A percentile compares a stretch with the other conserved stretches of the same genome.
These are phyloP conservation scores for Aplysia californica DNA, from an alignment of 1,140 invertebrate genomes.

Conservation along the genomic window DNA sequence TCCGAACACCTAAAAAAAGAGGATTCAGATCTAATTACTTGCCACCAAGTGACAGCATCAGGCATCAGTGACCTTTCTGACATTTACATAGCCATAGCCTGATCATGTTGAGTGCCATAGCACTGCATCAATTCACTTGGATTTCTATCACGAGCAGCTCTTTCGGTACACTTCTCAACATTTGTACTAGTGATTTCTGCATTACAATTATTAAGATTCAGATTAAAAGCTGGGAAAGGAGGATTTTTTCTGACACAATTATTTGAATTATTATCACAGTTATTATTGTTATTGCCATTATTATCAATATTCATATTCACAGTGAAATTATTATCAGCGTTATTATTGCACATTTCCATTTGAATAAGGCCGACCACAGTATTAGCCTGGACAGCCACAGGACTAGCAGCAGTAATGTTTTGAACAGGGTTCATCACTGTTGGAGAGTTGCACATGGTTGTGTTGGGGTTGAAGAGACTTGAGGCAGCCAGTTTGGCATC, in stretches of 20 bases:
- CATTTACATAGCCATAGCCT: no score
- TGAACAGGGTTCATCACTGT: neutral
- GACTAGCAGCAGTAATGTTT: neutral
- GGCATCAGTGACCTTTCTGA: no score
- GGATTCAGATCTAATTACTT: no score
- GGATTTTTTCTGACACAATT: neutral
- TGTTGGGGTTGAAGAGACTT: neutral
- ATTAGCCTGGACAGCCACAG: neutral
- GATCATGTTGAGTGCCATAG: no score
- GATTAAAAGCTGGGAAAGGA: constrained; percentile 3
- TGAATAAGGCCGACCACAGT: neutral
- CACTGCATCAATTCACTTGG: no score
- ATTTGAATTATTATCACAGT: constrained; percentile 10
- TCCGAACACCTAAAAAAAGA: no score
- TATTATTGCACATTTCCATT: constrained; percentile 11
- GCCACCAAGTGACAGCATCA: no score
- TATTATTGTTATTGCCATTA: constrained; percentile 7
- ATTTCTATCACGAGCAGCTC: no score
- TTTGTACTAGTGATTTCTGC: no score
- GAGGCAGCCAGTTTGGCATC: neutral
- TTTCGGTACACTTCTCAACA: no score
- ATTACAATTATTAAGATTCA: constrained; percentile 10
- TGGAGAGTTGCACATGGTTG: neutral
- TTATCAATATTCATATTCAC: neutral
- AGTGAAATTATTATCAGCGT: neutral